Evolutionary conservation across 92 coral and sea anemone genomes (phyloP).

Genomic region (Siderastrea siderea): DNA sequence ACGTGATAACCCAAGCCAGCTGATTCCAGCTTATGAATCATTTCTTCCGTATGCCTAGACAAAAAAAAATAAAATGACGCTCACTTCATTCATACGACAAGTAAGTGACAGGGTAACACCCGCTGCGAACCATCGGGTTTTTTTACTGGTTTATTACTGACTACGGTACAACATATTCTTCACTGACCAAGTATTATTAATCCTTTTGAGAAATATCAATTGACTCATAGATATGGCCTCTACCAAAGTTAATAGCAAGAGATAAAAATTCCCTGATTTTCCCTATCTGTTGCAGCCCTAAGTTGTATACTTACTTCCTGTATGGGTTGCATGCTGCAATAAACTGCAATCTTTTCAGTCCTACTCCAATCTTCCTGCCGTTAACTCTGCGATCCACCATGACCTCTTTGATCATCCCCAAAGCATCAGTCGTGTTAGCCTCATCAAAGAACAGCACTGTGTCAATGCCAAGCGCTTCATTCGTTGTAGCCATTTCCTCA

Average conservation of each 20-base stretch:
- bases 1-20: slow-evolving; percentile 94
- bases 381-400: slow-evolving; percentile 85
- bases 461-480: slow-evolving; percentile 61
- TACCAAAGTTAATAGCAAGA: no score
- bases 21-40: slow-evolving; percentile 88
- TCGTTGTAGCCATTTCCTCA: slow-evolving; percentile 72
- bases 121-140: no score
- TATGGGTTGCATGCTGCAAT: slow-evolving; percentile 82
- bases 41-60: slow-evolving; percentile 83
- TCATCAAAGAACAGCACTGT: slow-evolving; percentile 89
- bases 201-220: no score
- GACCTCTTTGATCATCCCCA: slow-evolving; percentile 82
- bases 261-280: no score
- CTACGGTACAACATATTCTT: no score
- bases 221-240: no score
- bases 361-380: slow-evolving; percentile 69
- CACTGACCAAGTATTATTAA: no score
- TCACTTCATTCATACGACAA: no score
- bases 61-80: neutral
- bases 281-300: no score
- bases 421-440: slow-evolving; percentile 90
- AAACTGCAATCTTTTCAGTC: slow-evolving; percentile 64
- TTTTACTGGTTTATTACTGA: no score
- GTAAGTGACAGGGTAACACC: no score
- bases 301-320: slow-evolving; percentile 52